Evolutionary conservation across 2,797 vertebrate genomes (phyloP).

Genomic region (Melanotaenia maccullochi): DNA sequence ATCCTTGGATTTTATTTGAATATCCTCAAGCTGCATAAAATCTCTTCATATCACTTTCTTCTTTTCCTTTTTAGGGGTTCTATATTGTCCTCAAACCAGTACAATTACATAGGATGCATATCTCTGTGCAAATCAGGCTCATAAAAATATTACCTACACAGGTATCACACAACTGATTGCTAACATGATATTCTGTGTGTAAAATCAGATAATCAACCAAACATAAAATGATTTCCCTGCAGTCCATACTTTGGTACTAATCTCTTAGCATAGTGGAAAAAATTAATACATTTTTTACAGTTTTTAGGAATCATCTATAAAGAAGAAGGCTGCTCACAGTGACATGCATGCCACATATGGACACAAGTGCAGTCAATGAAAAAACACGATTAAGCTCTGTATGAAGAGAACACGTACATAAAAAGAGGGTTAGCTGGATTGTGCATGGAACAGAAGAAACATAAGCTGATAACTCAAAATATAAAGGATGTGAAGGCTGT

Average conservation of each 20-base stretch:
- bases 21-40: slow-evolving; percentile 10
- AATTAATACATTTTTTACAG: neutral
- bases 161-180: neutral
- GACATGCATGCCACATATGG: neutral
- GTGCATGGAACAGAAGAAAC: slow-evolving; percentile 2
- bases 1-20: neutral
- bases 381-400: slow-evolving; percentile 36
- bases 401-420: slow-evolving; percentile 21
- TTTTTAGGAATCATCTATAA: neutral
- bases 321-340: neutral
- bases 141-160: neutral
- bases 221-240: neutral
- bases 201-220: neutral
- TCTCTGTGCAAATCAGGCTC: slow-evolving; percentile 3
- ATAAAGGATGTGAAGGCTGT: slow-evolving; percentile 12
- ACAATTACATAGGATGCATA: neutral
- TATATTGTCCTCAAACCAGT: slow-evolving; percentile 3
- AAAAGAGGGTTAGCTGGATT: slow-evolving; percentile 4
- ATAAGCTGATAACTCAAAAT: slow-evolving; percentile 20
- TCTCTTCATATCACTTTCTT: neutral
- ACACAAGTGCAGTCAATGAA: slow-evolving; percentile 24
- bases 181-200: neutral
- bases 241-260: neutral
- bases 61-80: neutral
- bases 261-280: neutral